Percentiles rank a stretch among this genome's conserved stretches.
Conservation (phyloP, 2,797 vertebrate genomes). For the Enteromius argenteus region DNA sequence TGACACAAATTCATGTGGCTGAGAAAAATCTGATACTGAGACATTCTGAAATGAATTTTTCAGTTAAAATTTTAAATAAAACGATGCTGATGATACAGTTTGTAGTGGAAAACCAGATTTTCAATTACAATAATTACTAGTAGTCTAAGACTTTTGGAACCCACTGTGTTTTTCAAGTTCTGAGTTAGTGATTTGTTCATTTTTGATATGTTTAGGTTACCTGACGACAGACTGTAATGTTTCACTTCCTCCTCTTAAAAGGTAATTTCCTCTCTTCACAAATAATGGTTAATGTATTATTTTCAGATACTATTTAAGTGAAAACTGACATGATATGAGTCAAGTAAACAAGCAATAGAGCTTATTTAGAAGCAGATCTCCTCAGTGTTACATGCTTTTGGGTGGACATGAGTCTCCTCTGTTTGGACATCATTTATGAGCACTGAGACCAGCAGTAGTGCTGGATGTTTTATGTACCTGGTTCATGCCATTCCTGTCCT, state of each 20-base stretch:
- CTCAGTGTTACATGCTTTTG: background rate
- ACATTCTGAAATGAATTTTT: background rate
- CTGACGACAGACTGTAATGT: background rate
- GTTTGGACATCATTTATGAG: background rate
- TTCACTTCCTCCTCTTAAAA: background rate
- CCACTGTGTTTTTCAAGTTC: background rate
- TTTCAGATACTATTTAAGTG: background rate
- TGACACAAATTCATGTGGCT: background rate
- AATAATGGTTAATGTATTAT: background rate
- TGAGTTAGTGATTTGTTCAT: background rate
- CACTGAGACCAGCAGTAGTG: background rate
- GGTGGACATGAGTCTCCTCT: background rate
- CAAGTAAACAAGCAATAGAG: background rate
- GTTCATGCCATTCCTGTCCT: constrained; percentile 10
- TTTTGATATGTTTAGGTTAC: background rate
- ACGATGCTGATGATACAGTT: background rate
- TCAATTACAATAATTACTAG: no score
- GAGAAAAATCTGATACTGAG: background rate
- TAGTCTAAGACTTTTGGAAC: background rate
- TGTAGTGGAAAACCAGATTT: background rate
- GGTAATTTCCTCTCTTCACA: background rate
- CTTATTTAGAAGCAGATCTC: background rate
- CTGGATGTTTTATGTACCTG: background rate
- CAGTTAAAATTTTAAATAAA: background rate
- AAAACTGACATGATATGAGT: background rate